Percentiles rank a stretch among this genome's conserved stretches.
Evolutionary conservation across 2,888 invertebrate species (phyloP).

Genomic region (Entomobrya proxima): DNA sequence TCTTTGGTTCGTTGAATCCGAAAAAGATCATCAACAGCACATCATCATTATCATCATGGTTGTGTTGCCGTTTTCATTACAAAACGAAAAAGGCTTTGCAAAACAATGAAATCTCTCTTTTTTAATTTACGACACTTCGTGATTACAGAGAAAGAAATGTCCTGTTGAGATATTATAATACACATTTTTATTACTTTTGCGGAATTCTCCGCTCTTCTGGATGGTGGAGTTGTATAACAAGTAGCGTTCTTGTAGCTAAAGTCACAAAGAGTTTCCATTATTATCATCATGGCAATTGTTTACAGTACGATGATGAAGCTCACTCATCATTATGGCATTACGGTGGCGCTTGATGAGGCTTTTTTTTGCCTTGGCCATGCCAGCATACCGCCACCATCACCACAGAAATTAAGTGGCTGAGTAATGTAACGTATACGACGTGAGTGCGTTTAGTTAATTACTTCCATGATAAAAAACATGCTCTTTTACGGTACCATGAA

Average conservation of each 20-base stretch:
- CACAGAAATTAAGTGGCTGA: not conserved
- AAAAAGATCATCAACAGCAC: not conserved
- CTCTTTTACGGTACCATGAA: slow-evolving; percentile 32
- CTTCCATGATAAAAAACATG: slow-evolving; percentile 34
- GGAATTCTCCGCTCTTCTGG: slow-evolving; percentile 10
- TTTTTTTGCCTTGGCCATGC: too few relatives aligned
- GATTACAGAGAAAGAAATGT: slow-evolving; percentile 13
- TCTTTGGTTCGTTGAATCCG: slow-evolving; percentile 35
- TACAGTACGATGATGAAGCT: not conserved
- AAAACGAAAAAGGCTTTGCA: not conserved
- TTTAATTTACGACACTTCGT: slow-evolving; percentile 8
- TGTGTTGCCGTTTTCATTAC: not conserved
- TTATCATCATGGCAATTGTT: not conserved
- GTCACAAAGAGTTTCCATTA: not conserved
- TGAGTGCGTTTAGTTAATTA: slow-evolving; percentile 17
- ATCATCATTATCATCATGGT: slow-evolving; percentile 12
- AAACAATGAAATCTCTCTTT: slow-evolving; percentile 4
- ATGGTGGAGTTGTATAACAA: not conserved
- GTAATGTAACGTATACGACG: not conserved
- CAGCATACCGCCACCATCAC: not conserved
- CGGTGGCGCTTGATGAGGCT: not conserved
- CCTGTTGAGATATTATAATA: not conserved
- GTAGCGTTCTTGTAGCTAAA: not conserved
- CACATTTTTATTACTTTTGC: not conserved
- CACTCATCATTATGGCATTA: too few relatives aligned